Percentiles rank a stretch among this genome's conserved stretches.
Evolutionary conservation across 37 sponge, comb jelly and placozoan species (phyloP).

Genomic region (Geodia barretti): DNA sequence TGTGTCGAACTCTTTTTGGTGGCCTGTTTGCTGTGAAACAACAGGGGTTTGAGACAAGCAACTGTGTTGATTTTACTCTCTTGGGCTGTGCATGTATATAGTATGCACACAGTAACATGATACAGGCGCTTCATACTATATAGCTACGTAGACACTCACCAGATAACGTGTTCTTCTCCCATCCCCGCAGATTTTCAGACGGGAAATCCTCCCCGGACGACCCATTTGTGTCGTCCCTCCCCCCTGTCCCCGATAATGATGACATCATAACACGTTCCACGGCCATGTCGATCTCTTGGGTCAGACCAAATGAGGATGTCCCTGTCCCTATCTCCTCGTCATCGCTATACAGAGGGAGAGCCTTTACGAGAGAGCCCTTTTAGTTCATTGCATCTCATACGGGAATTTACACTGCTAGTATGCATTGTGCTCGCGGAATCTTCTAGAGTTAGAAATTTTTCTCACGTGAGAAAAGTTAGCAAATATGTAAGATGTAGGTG

Average conservation of each 20-base stretch:
- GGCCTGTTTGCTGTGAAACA: too few species aligned
- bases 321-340: not conserved
- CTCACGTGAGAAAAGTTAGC: not conserved
- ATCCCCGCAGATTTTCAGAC: conserved; percentile 3
- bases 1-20: too few species aligned
- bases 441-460: too few species aligned
- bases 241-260: not conserved
- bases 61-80: too few species aligned
- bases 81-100: too few species aligned
- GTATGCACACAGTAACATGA: too few species aligned
- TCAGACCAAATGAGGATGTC: not conserved
- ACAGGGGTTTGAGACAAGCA: too few species aligned
- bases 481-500: not conserved
- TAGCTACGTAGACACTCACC: conserved; percentile 2
- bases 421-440: too few species aligned
- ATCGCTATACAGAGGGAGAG: not conserved
- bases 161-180: not conserved
- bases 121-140: too few species aligned
- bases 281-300: conserved; percentile 51
- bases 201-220: conserved; percentile 19
- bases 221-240: not conserved
- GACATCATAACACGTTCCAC: conserved; percentile 19
- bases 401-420: too few species aligned
- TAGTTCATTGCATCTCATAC: too few species aligned
- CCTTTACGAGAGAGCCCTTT: too few species aligned